Conservation (phyloP, 2,888 invertebrate genomes). For the Leucozona laternaria region DNA sequence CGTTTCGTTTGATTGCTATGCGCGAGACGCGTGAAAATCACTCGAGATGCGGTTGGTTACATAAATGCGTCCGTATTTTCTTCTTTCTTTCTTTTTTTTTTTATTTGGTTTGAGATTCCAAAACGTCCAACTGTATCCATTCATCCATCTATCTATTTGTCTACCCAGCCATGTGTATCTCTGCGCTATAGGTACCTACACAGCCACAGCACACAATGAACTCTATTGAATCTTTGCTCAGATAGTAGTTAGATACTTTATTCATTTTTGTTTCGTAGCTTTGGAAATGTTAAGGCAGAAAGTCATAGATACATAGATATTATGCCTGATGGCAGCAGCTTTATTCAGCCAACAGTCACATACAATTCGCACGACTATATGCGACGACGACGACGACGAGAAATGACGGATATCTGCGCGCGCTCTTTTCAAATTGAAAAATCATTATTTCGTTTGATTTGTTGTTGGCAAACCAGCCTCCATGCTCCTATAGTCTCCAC, state of each 20-base stretch:
- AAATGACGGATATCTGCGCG: conserved; percentile 73
- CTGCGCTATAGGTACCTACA: no score
- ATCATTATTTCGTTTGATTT: conserved; percentile 72
- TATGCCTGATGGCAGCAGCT: conserved; percentile 31
- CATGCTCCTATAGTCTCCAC: not conserved
- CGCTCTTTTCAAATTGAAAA: conserved; percentile 73
- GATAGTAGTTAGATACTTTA: conserved; percentile 27
- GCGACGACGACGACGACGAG: conserved; percentile 29
- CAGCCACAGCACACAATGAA: conserved; percentile 34
- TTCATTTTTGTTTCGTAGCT: conserved; percentile 9
- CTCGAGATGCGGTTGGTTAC: conserved; percentile 70
- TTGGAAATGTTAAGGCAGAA: not conserved
- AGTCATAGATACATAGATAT: conserved; percentile 6
- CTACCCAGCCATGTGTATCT: conserved; percentile 55
- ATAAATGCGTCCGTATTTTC: conserved; percentile 56
- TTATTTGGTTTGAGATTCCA: conserved; percentile 49
- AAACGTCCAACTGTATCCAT: conserved; percentile 72
- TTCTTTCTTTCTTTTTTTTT: conserved; percentile 6
- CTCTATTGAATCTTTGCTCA: conserved; percentile 42
- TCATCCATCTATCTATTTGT: conserved; percentile 72
- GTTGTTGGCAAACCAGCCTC: conserved; percentile 57
- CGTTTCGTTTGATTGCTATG: conserved; percentile 58
- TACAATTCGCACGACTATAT: conserved; percentile 42
- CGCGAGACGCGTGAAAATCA: conserved; percentile 71
- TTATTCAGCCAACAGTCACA: conserved; percentile 37